Conservation (phyloP, 2,797 vertebrate genomes). For the Megalops cyprinoides region DNA sequence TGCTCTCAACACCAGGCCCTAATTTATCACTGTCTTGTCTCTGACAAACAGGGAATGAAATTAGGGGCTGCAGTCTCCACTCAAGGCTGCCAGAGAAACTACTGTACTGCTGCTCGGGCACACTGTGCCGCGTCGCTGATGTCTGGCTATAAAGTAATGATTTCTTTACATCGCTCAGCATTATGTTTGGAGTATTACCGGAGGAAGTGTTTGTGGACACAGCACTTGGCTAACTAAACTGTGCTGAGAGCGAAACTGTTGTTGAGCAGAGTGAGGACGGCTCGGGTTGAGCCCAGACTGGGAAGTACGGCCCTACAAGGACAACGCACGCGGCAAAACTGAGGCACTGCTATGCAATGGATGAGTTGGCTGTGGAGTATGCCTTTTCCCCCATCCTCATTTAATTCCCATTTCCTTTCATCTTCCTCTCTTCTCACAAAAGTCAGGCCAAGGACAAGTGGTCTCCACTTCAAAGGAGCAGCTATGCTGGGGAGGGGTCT, state of each 20-base stretch:
- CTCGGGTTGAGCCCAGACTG: not conserved
- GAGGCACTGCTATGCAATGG: not conserved
- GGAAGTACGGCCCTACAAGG: not conserved
- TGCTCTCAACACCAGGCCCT: not conserved
- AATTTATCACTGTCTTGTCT: not conserved
- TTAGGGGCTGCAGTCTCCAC: not conserved
- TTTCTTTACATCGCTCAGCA: not conserved
- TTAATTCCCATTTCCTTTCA: not conserved
- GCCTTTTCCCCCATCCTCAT: not conserved
- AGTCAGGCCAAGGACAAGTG: conserved; percentile 7
- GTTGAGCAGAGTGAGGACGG: not conserved
- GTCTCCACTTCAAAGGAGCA: not conserved
- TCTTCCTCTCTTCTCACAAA: not conserved
- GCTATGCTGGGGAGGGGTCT: not conserved
- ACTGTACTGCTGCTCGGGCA: not conserved
- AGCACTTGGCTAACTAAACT: not conserved
- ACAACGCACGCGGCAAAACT: not conserved
- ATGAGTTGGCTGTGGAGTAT: not conserved
- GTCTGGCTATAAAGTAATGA: not conserved
- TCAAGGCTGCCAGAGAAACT: conserved; percentile 4
- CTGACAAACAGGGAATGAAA: conserved; percentile 9
- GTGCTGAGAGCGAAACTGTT: not conserved
- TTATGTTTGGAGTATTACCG: not conserved
- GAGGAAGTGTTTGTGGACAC: not conserved
- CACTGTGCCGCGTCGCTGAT: not conserved